A percentile compares a stretch with the other conserved stretches of the same genome.
Evolutionary conservation across 35 echinoderm and acorn worm genomes (phyloP).

Genomic region (Hemicentrotus pulcherrimus): DNA sequence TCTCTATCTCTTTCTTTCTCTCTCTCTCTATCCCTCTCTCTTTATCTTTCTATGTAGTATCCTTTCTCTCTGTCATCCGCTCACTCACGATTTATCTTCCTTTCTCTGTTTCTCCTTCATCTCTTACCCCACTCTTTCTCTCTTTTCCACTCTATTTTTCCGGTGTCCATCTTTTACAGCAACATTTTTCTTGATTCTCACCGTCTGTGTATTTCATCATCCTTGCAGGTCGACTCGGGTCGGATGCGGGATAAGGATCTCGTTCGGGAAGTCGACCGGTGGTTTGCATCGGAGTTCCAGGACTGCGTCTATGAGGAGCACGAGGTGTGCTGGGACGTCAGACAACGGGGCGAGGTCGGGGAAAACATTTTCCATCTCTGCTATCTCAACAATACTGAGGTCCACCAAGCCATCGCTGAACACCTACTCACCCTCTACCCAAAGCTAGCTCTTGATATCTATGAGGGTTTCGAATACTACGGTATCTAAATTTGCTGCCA

Average conservation of each 20-base stretch:
- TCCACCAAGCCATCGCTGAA: conserved; percentile 68
- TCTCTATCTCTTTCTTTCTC: too few species aligned
- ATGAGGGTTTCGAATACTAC: conserved; percentile 89
- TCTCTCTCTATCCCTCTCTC: too few species aligned
- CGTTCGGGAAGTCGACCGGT: conserved; percentile 28
- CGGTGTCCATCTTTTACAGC: too few species aligned
- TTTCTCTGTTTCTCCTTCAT: too few species aligned
- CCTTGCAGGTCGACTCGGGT: not conserved
- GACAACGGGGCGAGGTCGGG: conserved; percentile 81
- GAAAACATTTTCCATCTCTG: conserved; percentile 92
- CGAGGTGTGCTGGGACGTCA: conserved; percentile 85
- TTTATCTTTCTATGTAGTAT: too few species aligned
- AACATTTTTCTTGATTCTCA: not conserved
- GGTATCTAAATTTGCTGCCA: conserved; percentile 48
- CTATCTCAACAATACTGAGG: conserved; percentile 80
- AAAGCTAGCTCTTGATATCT: conserved; percentile 76
- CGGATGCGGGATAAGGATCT: conserved; percentile 8
- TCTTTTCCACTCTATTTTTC: too few species aligned
- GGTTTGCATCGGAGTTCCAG: conserved; percentile 26
- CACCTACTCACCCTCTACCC: conserved; percentile 74
- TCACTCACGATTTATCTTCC: too few species aligned
- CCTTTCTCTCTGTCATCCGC: too few species aligned
- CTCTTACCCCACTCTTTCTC: too few species aligned
- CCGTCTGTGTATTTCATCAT: not conserved
- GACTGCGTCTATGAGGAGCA: conserved; percentile 51